Percentiles rank a stretch among this genome's conserved stretches.
Evolutionary conservation across 2,797 vertebrate species (phyloP).

Genomic region (Nothura maculosa): DNA sequence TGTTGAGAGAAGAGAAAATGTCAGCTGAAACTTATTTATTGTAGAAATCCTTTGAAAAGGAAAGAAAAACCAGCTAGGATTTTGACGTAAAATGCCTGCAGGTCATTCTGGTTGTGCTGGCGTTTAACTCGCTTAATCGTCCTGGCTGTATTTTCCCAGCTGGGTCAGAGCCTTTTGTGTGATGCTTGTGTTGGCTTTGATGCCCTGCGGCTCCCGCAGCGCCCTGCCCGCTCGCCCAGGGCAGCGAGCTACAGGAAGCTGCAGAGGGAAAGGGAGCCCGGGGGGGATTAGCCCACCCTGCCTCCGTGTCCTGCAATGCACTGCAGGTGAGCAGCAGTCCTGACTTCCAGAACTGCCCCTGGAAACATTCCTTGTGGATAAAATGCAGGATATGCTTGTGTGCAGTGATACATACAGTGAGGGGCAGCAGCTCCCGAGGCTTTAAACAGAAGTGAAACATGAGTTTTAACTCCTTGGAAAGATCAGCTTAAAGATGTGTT

Average conservation of each 20-base stretch:
- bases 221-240: too few relatives aligned
- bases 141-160: background rate
- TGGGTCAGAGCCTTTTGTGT: background rate
- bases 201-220: too few relatives aligned
- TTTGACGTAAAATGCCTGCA: background rate
- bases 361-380: background rate
- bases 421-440: background rate
- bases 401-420: background rate
- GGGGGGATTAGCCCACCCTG: background rate
- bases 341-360: background rate
- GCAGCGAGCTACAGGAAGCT: background rate
- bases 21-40: background rate
- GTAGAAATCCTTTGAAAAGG: background rate
- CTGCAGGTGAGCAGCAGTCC: background rate
- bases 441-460: background rate
- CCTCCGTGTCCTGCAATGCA: accelerated
- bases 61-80: background rate
- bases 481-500: background rate
- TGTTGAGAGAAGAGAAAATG: background rate
- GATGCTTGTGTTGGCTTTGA: too few relatives aligned
- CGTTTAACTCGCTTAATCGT: background rate
- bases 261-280: background rate
- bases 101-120: background rate
- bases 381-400: background rate
- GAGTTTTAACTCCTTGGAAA: background rate